A percentile compares a stretch with the other conserved stretches of the same genome.
These are phyloP conservation scores for Hormaphis cornu DNA, from an alignment of 1,140 invertebrate species.

Conservation along the genomic window DNA sequence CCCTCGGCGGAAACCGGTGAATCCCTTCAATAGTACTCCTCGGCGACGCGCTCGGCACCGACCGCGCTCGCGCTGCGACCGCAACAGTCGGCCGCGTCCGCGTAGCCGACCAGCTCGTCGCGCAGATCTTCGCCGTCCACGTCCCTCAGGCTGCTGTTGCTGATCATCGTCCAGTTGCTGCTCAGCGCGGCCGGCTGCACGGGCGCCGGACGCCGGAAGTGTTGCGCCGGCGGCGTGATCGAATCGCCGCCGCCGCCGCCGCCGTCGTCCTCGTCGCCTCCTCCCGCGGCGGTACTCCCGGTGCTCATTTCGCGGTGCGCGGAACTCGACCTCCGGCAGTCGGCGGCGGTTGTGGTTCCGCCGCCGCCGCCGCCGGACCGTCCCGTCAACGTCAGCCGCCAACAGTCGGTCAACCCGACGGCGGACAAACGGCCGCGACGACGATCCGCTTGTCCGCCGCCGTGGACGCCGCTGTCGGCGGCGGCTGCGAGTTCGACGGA, in stretches of 20 bases:
- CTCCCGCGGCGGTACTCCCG: background rate
- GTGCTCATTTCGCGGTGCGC: background rate
- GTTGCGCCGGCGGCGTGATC: background rate
- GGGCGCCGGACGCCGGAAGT: no score
- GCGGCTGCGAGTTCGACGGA: background rate
- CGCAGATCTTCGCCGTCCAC: constrained; percentile 42
- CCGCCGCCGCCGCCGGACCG: background rate
- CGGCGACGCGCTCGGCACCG: background rate
- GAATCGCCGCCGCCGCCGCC: background rate
- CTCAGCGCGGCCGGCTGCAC: background rate
- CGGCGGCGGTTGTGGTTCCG: no score
- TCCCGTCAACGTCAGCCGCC: background rate
- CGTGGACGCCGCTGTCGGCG: background rate
- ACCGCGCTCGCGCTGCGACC: background rate
- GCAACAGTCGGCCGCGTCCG: background rate
- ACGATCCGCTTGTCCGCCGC: no score
- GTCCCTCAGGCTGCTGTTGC: constrained; percentile 44
- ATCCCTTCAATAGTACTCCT: no score
- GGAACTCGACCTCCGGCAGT: no score
- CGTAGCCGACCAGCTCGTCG: constrained; percentile 43
- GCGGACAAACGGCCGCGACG: no score
- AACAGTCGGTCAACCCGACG: background rate
- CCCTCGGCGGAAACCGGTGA: no score
- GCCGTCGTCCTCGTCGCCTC: background rate
- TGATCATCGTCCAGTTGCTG: constrained; percentile 37